Conservation (phyloP, 2,888 invertebrate species). For the Lobophora halterata region DNA sequence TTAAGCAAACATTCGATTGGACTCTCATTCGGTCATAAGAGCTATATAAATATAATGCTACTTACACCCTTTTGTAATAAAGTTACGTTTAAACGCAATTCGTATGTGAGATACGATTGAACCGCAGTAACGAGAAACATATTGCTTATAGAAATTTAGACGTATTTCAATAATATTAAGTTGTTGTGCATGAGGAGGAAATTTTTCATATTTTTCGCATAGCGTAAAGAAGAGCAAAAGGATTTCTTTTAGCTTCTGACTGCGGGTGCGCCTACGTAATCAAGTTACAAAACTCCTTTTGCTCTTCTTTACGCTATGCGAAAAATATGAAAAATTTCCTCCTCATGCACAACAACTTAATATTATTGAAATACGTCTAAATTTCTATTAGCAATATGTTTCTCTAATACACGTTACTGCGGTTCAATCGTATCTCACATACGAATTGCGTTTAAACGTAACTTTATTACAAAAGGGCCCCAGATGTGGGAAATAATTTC, state of each 20-base stretch:
- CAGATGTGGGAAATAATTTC: slow-evolving; percentile 76
- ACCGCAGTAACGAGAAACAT: slow-evolving; percentile 71
- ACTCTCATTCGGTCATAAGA: too few relatives aligned
- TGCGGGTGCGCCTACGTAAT: too few relatives aligned
- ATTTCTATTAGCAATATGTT: slow-evolving; percentile 72
- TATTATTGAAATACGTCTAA: slow-evolving; percentile 30
- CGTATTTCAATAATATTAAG: slow-evolving; percentile 29
- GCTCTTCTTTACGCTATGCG: too few relatives aligned
- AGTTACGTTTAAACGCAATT: slow-evolving; percentile 75
- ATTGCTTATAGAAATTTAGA: slow-evolving; percentile 64
- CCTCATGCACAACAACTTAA: background rate
- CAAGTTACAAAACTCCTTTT: too few relatives aligned
- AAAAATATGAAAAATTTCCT: too few relatives aligned
- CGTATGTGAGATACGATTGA: slow-evolving; percentile 76
- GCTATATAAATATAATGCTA: too few relatives aligned
- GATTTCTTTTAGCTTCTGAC: too few relatives aligned
- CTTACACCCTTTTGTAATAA: slow-evolving; percentile 72
- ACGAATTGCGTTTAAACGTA: slow-evolving; percentile 76
- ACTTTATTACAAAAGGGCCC: slow-evolving; percentile 71
- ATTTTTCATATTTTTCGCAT: too few relatives aligned
- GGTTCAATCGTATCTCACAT: slow-evolving; percentile 73
- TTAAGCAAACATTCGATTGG: too few relatives aligned
- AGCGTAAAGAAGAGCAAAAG: too few relatives aligned
- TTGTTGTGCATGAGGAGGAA: background rate
- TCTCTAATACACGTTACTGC: slow-evolving; percentile 74